Evolutionary conservation across 2,797 vertebrate species (phyloP).

Genomic region (Macropodus opercularis): DNA sequence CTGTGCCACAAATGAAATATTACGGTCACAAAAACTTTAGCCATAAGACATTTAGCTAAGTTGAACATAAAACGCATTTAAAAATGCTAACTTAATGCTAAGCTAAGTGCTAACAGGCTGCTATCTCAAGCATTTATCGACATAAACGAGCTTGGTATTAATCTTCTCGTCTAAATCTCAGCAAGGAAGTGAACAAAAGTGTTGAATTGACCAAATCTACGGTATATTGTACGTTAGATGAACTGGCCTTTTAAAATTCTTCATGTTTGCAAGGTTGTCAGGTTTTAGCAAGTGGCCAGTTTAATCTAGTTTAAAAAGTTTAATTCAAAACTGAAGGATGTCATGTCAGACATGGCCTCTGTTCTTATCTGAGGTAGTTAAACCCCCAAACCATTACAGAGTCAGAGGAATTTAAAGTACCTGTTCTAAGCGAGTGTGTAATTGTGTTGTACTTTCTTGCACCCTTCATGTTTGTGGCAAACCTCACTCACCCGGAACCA

Average conservation of each 20-base stretch:
- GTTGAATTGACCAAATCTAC: not conserved
- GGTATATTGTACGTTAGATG: not conserved
- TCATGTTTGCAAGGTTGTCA: not conserved
- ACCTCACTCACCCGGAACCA: conserved; percentile 35
- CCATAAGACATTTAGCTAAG: no score
- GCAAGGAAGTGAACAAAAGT: not conserved
- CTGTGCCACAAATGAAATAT: not conserved
- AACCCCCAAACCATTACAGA: not conserved
- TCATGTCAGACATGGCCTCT: conserved; percentile 4
- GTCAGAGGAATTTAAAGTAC: conserved; percentile 20
- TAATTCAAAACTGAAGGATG: no score
- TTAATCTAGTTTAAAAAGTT: not conserved
- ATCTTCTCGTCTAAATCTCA: not conserved
- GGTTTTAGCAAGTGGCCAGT: not conserved
- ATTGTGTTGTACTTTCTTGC: conserved; percentile 34
- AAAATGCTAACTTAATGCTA: not conserved
- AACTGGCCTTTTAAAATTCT: conserved; percentile 4
- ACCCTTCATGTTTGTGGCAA: conserved; percentile 28
- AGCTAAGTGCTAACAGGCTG: not conserved
- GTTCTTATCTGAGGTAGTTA: not conserved
- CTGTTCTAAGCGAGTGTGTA: no score
- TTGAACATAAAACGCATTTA: not conserved
- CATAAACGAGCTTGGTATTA: not conserved
- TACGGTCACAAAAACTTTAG: no score
- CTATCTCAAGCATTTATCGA: not conserved